Base-by-base conservation (phyloP, 2,113 vertebrate species). In the Dasyurus viverrinus region DNA sequence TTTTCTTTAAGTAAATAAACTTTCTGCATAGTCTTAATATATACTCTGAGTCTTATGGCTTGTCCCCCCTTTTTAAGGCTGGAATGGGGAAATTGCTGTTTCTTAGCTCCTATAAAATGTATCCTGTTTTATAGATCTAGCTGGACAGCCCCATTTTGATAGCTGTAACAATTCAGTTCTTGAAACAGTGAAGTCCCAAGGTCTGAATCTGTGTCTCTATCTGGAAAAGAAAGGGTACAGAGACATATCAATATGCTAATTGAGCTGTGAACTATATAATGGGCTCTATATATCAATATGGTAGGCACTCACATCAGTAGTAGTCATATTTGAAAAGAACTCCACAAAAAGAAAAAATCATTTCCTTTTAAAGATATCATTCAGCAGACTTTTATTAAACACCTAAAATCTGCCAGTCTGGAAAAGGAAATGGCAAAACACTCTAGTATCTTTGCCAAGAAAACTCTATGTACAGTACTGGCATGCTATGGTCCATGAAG, bases 1-100 rank as follows among this genome's bases (percentile, higher is more conserved):
- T 94, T 96, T 97, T 93, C 93, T 97, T 96, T 95, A 93, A 95
- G 92, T 94, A 96, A 97, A 95, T 98, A 96, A 92, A 97, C 91
- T 94, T 94, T 96, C 91, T 95, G 92, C 94, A 36, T 96, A 47
- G 96, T 96, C 76, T 95, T 95, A 94, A 60, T 26, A 23, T 97
- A 91, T 92, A 96, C 93, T 91, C 42, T 96, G 95, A 98, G 95
- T 57, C 94, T 93, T 95, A 22, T 95, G 94, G 92, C 91, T 96
- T 91, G 2, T 95, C 96, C 94, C 92, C 93, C 93, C 76, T 90
- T 93, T 96, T 96, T 95, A 97, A 97, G 96, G 91, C 93, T 96
- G 93, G 96, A 97, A 95, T 76, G 48, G 91, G 92, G 92, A 97
- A 97, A 97, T 92, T 97, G 97, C 96, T 98, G 94, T 95, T 98